Evolutionary conservation across 1,140 invertebrate genomes (phyloP).

Genomic region (Calycopis cecrops): DNA sequence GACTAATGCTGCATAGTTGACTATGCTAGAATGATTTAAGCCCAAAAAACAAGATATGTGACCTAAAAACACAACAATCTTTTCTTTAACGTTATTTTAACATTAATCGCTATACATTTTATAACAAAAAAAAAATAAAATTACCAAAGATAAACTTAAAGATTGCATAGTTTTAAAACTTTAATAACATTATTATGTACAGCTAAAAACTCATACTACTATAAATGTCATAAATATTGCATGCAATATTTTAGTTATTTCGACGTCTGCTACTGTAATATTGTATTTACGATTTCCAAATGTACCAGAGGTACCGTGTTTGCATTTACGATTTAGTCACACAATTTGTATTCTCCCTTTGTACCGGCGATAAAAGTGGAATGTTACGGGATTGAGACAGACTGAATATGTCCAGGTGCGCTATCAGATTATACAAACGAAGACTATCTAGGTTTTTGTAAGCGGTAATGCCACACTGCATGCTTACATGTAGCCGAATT

Average conservation of each 20-base stretch:
- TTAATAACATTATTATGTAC: not conserved
- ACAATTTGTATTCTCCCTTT: constrained; percentile 57
- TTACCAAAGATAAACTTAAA: too few species aligned
- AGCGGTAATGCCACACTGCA: too few species aligned
- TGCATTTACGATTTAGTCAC: constrained; percentile 49
- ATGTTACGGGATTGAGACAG: constrained; percentile 33
- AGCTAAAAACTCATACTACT: not conserved
- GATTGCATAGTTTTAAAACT: too few species aligned
- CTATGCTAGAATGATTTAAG: too few species aligned
- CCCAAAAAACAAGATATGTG: too few species aligned
- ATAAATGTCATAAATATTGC: constrained; percentile 1
- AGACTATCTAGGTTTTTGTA: not conserved
- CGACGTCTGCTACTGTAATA: constrained; percentile 9
- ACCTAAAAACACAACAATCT: too few species aligned
- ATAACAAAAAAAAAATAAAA: too few species aligned
- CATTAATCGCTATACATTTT: too few species aligned
- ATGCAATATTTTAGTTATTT: constrained; percentile 6
- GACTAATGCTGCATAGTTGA: too few species aligned
- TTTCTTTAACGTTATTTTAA: too few species aligned
- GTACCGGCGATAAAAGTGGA: constrained; percentile 45
- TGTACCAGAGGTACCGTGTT: constrained; percentile 33
- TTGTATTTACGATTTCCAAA: constrained; percentile 40
- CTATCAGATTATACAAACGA: constrained; percentile 38
- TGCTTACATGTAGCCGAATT: too few species aligned
- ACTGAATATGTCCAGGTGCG: constrained; percentile 51